Base-by-base conservation (phyloP, 92 coral and sea anemone species). In the Pocillopora grandis region DNA sequence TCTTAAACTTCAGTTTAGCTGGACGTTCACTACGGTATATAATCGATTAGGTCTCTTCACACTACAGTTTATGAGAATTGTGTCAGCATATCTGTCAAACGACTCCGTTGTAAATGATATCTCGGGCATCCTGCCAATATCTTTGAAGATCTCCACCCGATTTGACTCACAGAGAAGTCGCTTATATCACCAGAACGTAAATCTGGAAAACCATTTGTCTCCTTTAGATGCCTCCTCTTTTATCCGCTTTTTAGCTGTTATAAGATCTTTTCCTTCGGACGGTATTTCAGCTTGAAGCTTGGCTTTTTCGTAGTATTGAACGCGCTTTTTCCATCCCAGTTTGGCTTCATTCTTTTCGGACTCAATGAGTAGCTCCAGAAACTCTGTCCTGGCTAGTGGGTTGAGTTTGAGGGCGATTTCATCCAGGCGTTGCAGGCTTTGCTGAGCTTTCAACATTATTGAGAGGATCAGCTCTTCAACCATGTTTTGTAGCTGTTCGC, bases 401-500 rank as follows among this genome's bases (percentile, higher is more conserved):
- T 61, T 61, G 65, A 13, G 65, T 19, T 61, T 61, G 65, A 61
- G 65, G 65, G 49, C 3, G 1, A 42, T 42, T 42, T 42, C 49
- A 42, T 42, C 49, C 4, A 42, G 49, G 49, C 49, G 49, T 42
- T 42, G 3, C 4, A 42, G 49, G 49, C 49, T 42, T 42, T 42
- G 49, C 49, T 42, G 6, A 61, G 65, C 65, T 61, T 61, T 6
- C 9, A 14, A 19, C n/a, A 61, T 61, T 10, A 61, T 61, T 1
- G 65, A 14, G 1, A 61, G 9, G 65, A 61, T 19, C 13, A 86
- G 84, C 72, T 84, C 89, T 21, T 86, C 20, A 42, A 72, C 21
- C 9, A 68, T 21, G 49, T 62, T 57, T 58, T 86, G 78, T 10
- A 86, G 84, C 72, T 71, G 35, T 18, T 86, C 84, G 70, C 89